Base-by-base conservation (phyloP, 1,140 invertebrate species). In the Aphidius gifuensis region DNA sequence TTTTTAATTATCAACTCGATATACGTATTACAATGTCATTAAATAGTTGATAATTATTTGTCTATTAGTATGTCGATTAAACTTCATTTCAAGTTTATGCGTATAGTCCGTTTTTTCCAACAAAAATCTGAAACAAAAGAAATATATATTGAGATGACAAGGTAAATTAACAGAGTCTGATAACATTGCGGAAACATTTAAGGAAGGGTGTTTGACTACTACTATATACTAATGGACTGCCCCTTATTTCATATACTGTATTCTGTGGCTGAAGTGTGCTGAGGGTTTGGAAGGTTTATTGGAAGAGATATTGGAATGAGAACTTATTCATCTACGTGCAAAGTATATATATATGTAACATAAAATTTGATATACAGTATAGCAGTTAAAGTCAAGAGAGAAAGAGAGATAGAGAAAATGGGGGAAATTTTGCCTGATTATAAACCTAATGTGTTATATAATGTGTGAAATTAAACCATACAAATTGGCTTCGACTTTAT, bases 111-210 rank as follows among this genome's bases (percentile, higher is more conserved):
- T 16, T 23, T 21, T 8, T 45, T 11, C 9, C 9, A 3, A 23
- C 60, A 42, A 32, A 8, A 23, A 56, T 32, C 64, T 60, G 64
- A 66, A 69, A 66, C 55, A 68, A 64, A 61, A 66, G 57, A 62
- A 56, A 60, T 7, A 45, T 32, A 45, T 58, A 57, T 5, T 50
- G 39, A 11, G 46, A 55, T 68, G 67, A 73, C 58, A 61, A 70
- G 69, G 59, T 61, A 64, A 68, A 74, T 74, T 71, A 73, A 70
- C 64, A 69, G 69, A 71, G 69, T 66, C n/a, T 67, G 69, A 74
- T 74, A 73, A 73, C 71, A 65, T 54, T 65, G 50, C 72, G 72
- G 23, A 32, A 32, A 32, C 23, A 32, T 32, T 32, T 32, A 32
- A 32, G 23, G 4, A 32, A 4, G 23, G 23, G 23, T 32, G 23